phyloP scores from a whole-genome alignment of 2,797 vertebrate genomes.

The Perdix hodgsoniae region DNA sequence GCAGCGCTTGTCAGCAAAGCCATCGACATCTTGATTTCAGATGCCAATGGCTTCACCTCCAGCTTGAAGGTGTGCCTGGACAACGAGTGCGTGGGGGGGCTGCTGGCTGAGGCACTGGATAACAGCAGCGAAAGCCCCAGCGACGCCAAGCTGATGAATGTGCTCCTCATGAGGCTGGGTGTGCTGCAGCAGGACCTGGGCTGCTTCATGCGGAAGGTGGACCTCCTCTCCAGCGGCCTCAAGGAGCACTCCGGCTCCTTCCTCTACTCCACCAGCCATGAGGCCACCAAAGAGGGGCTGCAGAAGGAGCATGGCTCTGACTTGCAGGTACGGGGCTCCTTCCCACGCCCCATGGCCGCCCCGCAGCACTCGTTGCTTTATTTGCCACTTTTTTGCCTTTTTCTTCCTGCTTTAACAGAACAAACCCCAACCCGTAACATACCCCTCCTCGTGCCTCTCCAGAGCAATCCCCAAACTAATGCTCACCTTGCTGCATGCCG shows the following conservation, averaged over 20 bases:
- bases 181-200: slow-evolving; percentile 90
- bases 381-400: slow-evolving; percentile 67
- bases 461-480: slow-evolving; percentile 69
- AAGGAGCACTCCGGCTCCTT: slow-evolving; percentile 83
- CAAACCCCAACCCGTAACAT: slow-evolving; percentile 11
- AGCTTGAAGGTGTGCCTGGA: slow-evolving; percentile 87
- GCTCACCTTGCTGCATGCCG: slow-evolving; percentile 78
- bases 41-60: slow-evolving; percentile 88
- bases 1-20: slow-evolving; percentile 91
- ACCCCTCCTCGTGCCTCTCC: slow-evolving; percentile 56
- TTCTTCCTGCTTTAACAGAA: slow-evolving; percentile 64
- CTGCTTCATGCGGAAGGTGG: slow-evolving; percentile 88
- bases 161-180: slow-evolving; percentile 89
- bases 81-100: slow-evolving; percentile 83
- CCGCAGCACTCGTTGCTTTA: slow-evolving; percentile 64
- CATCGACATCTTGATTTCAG: slow-evolving; percentile 91
- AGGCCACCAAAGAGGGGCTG: slow-evolving; percentile 79
- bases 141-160: slow-evolving; percentile 88
- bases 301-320: slow-evolving; percentile 79
- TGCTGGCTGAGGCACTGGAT: slow-evolving; percentile 82
- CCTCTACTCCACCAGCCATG: slow-evolving; percentile 71
- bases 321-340: slow-evolving; percentile 86
- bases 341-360: background rate
- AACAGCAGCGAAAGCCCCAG: slow-evolving; percentile 80
- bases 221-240: slow-evolving; percentile 78